A percentile compares a stretch with the other conserved stretches of the same genome.
Evolutionary conservation across 2,113 vertebrate species (phyloP).

Genomic region (Tachysurus fulvidraco): DNA sequence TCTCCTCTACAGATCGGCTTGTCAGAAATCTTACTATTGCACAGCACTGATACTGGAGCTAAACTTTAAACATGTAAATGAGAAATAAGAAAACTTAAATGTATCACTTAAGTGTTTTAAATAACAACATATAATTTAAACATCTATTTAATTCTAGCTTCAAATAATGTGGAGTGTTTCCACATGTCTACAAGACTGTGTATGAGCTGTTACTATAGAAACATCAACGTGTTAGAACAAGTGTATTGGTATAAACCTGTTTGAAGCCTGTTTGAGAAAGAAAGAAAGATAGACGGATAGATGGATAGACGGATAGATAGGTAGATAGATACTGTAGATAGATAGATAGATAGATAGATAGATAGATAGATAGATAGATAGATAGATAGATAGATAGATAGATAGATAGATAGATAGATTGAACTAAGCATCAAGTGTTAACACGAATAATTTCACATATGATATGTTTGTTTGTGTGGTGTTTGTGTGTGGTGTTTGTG

Average conservation of each 20-base stretch:
- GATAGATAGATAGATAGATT: not conserved
- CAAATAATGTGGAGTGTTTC: not conserved
- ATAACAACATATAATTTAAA: not conserved
- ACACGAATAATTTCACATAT: not conserved
- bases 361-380: not conserved
- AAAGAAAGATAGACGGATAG: not conserved
- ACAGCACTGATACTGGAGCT: not conserved
- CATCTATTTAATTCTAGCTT: not conserved
- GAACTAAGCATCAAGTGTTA: not conserved
- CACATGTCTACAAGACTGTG: no score
- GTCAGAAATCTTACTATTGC: not conserved
- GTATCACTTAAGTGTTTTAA: no score
- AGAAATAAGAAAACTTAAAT: no score
- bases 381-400: not conserved
- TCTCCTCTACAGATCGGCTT: not conserved
- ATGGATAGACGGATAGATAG: not conserved
- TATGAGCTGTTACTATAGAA: not conserved
- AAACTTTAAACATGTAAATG: no score
- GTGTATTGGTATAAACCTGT: not conserved
- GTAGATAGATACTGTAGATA: not conserved
- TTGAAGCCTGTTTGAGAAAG: no score
- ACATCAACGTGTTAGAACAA: not conserved
- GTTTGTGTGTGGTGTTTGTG: not conserved
- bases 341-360: not conserved
- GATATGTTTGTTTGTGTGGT: not conserved